Conservation (phyloP, 2,888 invertebrate genomes). For the Schizotus pectinicornis region DNA sequence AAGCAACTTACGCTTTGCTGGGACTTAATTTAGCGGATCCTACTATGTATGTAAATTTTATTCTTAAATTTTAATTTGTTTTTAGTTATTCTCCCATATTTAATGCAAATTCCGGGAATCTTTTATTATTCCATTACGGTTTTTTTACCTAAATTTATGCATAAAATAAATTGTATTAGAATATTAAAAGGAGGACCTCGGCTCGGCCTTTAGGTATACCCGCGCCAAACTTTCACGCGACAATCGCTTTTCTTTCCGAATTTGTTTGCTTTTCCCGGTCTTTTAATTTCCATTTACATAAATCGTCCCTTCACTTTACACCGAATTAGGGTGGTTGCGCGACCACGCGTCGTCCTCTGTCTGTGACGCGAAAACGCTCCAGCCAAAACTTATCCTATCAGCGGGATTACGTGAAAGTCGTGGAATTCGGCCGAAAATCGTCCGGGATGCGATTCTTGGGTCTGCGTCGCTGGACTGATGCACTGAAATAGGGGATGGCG, state of each 20-base stretch:
- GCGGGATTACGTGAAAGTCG: no score
- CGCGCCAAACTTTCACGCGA: constrained; percentile 28
- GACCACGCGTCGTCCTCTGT: no score
- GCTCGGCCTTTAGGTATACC: constrained; percentile 32
- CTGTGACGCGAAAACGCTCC: no score
- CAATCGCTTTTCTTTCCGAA: constrained; percentile 21
- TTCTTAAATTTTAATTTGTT: constrained; percentile 52
- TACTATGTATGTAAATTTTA: constrained; percentile 53
- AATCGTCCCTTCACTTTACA: not conserved
- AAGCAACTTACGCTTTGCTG: constrained; percentile 44
- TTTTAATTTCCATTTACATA: not conserved
- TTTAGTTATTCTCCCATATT: constrained; percentile 45
- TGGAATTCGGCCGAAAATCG: no score
- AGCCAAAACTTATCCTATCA: no score
- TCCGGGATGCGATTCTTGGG: no score
- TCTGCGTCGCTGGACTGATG: not conserved
- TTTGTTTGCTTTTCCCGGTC: constrained; percentile 10
- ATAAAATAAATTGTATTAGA: constrained; percentile 40
- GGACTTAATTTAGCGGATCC: constrained; percentile 47
- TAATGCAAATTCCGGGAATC: constrained; percentile 39
- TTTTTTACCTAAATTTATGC: constrained; percentile 37
- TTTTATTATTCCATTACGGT: constrained; percentile 38
- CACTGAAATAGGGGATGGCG: no score
- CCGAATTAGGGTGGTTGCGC: not conserved
- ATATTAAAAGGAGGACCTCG: constrained; percentile 37